Evolutionary conservation across 2,797 vertebrate species (phyloP).

Genomic region (Caiman crocodilus): DNA sequence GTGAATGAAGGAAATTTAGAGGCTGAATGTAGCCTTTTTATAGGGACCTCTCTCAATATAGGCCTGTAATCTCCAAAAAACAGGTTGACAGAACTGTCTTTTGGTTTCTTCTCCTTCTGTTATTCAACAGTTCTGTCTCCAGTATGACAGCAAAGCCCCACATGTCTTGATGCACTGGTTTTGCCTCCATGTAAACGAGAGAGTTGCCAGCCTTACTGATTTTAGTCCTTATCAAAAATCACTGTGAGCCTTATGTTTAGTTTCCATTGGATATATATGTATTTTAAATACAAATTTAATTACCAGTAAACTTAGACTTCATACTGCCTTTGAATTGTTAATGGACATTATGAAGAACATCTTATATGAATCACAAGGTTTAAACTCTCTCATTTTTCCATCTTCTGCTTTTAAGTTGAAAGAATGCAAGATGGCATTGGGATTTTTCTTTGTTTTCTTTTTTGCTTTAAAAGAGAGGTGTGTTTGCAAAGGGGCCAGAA

Average conservation of each 20-base stretch:
- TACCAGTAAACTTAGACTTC: no score
- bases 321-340: neutral
- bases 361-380: neutral
- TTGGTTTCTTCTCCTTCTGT: neutral
- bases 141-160: neutral
- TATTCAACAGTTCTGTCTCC: fast-evolving
- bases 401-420: neutral
- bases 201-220: constrained; percentile 64
- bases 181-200: neutral
- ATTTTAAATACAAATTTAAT: no score
- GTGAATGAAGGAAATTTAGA: neutral
- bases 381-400: neutral
- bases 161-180: constrained; percentile 21
- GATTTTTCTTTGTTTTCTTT: neutral
- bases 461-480: neutral
- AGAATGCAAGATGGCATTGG: neutral
- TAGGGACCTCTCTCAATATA: neutral
- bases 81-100: fast-evolving
- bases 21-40: neutral
- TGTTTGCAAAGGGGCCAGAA: fast-evolving
- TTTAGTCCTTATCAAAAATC: constrained; percentile 40
- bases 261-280: no score
- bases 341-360: neutral
- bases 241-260: no score
- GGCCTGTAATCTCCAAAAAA: neutral